These are phyloP conservation scores for Hystrix brachyura DNA, from an alignment of 2,113 vertebrate species.

Conservation along the genomic window DNA sequence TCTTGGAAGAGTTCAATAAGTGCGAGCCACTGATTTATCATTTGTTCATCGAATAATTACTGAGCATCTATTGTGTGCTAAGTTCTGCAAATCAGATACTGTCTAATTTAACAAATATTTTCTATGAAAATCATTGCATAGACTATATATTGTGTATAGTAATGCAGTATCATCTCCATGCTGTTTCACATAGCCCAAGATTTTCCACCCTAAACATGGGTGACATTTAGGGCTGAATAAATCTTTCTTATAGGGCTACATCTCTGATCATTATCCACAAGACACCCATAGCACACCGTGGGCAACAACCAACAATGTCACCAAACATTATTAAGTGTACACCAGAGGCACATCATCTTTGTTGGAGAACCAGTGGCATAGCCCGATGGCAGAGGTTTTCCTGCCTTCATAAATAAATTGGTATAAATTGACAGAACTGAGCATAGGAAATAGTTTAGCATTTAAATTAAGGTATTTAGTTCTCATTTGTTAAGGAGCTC, in stretches of 20 bases:
- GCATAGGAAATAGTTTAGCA: background rate
- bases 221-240: background rate
- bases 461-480: background rate
- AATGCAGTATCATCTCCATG: background rate
- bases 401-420: background rate
- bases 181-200: background rate
- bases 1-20: background rate
- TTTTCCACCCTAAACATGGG: background rate
- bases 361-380: background rate
- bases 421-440: background rate
- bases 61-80: background rate
- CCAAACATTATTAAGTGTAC: background rate
- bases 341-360: background rate
- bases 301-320: background rate
- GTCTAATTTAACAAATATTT: background rate
- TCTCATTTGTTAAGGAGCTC: background rate
- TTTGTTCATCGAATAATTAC: background rate
- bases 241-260: background rate
- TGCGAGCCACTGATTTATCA: background rate
- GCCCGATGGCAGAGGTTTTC: background rate
- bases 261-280: background rate
- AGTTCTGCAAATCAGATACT: background rate
- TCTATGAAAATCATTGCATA: background rate
- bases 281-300: background rate
- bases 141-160: background rate